Percentiles rank a stretch among this genome's conserved stretches.
Evolutionary conservation across 2,113 vertebrate species (phyloP).

Genomic region (Odocoileus hemionus): DNA sequence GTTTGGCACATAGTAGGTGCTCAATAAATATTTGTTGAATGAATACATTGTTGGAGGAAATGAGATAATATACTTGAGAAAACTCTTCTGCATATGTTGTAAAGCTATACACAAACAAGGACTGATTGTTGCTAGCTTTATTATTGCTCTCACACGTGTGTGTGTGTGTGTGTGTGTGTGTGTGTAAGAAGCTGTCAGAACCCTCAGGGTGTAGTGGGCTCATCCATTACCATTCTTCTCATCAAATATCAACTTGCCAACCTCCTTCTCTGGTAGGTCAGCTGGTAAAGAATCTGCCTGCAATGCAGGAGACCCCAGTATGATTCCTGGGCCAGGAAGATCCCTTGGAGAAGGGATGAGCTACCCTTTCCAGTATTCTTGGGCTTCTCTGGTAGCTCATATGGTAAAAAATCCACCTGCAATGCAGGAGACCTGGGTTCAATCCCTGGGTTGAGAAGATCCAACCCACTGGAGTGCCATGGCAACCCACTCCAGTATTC

Average conservation of each 20-base stretch:
- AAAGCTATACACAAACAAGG: neutral
- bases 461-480: neutral
- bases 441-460: neutral
- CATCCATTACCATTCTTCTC: slow-evolving; percentile 18
- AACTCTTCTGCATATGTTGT: neutral
- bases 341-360: neutral
- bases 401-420: neutral
- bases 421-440: neutral
- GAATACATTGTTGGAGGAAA: neutral
- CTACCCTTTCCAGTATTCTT: neutral
- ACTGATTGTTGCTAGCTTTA: neutral
- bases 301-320: neutral
- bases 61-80: neutral
- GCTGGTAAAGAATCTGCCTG: neutral
- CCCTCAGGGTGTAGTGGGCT: neutral
- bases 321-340: neutral
- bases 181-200: neutral
- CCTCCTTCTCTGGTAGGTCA: slow-evolving; percentile 51
- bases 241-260: slow-evolving; percentile 68
- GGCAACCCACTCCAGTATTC: neutral
- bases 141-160: rapidly evolving
- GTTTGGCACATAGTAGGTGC: neutral
- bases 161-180: neutral
- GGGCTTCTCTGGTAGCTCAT: neutral
- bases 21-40: neutral